A percentile compares a stretch with the other conserved stretches of the same genome.
phyloP scores from a whole-genome alignment of 1,140 invertebrate genomes.

The Cylas formicarius region DNA sequence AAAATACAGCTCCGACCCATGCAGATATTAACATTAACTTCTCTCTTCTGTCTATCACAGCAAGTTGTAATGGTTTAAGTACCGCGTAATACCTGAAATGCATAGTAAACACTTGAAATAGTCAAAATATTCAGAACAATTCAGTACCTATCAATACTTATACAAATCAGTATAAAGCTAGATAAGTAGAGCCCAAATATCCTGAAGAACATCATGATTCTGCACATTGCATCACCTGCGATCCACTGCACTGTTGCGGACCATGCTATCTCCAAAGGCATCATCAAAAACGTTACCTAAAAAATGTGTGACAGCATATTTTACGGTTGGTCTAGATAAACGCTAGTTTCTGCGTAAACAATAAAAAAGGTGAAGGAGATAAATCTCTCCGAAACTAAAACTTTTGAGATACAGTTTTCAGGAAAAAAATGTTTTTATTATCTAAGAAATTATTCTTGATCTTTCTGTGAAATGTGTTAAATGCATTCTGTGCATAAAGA shows the following conservation, averaged over 20 bases:
- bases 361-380: too few relatives aligned
- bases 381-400: too few relatives aligned
- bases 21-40: slow-evolving; percentile 65
- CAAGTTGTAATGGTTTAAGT: slow-evolving; percentile 66
- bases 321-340: too few relatives aligned
- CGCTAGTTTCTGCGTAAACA: too few relatives aligned
- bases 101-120: background rate
- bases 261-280: slow-evolving; percentile 87
- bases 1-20: slow-evolving; percentile 71
- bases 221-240: slow-evolving; percentile 71
- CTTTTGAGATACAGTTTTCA: too few relatives aligned
- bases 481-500: too few relatives aligned
- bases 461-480: too few relatives aligned
- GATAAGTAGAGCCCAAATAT: slow-evolving; percentile 81
- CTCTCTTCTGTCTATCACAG: slow-evolving; percentile 59
- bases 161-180: slow-evolving; percentile 79
- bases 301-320: too few relatives aligned
- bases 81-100: slow-evolving; percentile 75
- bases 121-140: background rate
- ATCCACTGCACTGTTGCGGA: slow-evolving; percentile 73
- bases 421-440: too few relatives aligned
- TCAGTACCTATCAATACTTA: slow-evolving; percentile 73
- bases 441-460: too few relatives aligned
- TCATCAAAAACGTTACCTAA: slow-evolving; percentile 81
- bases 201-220: slow-evolving; percentile 76